These are phyloP conservation scores for Ariolimax columbianus DNA, from an alignment of 2,888 invertebrate genomes.

Conservation along the genomic window DNA sequence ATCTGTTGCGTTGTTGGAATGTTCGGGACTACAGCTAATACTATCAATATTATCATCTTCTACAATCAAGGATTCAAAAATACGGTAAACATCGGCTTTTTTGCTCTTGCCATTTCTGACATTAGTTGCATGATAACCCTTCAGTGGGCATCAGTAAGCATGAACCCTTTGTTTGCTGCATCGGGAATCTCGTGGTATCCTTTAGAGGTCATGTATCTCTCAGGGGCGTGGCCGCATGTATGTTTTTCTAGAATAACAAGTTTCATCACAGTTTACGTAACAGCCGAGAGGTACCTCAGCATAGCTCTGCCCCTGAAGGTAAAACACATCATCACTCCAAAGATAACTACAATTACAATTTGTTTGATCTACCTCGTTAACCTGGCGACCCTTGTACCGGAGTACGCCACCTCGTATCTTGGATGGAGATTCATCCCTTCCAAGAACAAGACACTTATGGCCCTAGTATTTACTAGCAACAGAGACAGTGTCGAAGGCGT, in stretches of 20 bases:
- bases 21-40: slow-evolving; percentile 18
- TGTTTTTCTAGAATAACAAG: slow-evolving; percentile 24
- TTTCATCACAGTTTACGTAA: slow-evolving; percentile 32
- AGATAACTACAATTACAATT: not conserved
- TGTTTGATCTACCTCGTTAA: not conserved
- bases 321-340: slow-evolving; percentile 11
- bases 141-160: not conserved
- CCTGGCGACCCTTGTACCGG: slow-evolving; percentile 1
- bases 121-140: not conserved
- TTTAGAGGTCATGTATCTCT: slow-evolving; percentile 1
- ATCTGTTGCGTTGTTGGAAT: not conserved
- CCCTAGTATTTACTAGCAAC: not conserved
- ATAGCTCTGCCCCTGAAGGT: slow-evolving; percentile 22
- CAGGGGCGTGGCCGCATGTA: slow-evolving; percentile 15
- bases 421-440: not conserved
- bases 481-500: not conserved
- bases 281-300: slow-evolving; percentile 21
- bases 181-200: not conserved
- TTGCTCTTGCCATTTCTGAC: slow-evolving; percentile 29
- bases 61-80: slow-evolving; percentile 24
- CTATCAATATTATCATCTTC: not conserved
- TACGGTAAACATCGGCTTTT: slow-evolving; percentile 17
- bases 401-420: slow-evolving; percentile 4
- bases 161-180: not conserved
- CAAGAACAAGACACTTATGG: not conserved